Base-by-base conservation (phyloP, 2,888 invertebrate genomes). In the Vannuccia rotundouncinata region DNA sequence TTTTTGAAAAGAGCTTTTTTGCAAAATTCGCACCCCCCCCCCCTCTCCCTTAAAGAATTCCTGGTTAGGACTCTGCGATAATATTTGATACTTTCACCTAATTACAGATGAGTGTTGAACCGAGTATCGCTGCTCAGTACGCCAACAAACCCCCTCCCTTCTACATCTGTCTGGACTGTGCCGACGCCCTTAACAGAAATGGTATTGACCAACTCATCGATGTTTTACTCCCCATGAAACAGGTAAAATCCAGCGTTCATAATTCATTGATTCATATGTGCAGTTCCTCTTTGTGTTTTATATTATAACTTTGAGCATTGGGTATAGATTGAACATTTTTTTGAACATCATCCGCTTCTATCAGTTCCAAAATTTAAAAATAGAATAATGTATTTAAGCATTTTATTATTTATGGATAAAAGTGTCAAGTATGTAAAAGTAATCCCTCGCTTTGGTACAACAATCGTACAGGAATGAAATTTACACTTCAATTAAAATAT, bases 131-230 rank as follows among this genome's bases (percentile, higher is more conserved):
- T 2, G 85, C 85, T n/a, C 85, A 85, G 80, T 85, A 85, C 0
- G 87, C 88, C 0, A 90, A 89, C 83, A 88, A 92, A 81, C 95
- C 97, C 0, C 97, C 98, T 25, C 98, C 98, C 0, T 90, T 98
- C 10, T 95, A 95, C 87, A 90, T 98, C 0, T 99, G 98, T 87
- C 94, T 95, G 83, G 96, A 95, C 88, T 98, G 98, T 88, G 94
- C 95, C 1, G 89, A 89, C 80, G 86, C 86, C 31, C 86, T 89
- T 76, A 85, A 87, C 81, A 85, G 86, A 79, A 88, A 88, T 0
- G 87, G 89, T 81, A 86, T 85, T 80, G 95, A 88, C 92, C 94
- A 87, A 82, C 85, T 89, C 83, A 85, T 87, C 17, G 88, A 89
- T 82, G 85, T 89, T 27, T 83, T 89, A 66, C 93, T 95, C 86